phyloP scores from a whole-genome alignment of 35 echinoderm and acorn worm species.

The Heliocidaris erythrogramma region DNA sequence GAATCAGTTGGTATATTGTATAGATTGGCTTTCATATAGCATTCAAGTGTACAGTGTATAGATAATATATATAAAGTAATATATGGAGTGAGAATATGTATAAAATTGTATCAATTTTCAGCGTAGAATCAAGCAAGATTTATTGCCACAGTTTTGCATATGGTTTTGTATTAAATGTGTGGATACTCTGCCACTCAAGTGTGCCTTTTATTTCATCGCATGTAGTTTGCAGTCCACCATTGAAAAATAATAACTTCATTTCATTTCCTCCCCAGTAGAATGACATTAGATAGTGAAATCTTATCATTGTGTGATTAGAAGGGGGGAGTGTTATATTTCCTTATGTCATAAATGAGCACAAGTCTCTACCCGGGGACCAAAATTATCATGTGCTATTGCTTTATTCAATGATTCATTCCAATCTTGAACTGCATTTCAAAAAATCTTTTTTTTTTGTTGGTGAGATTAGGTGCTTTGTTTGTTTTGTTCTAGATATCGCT shows the following conservation, averaged over 20 bases:
- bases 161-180: not conserved
- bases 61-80: not conserved
- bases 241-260: not conserved
- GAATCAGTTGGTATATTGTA: not conserved
- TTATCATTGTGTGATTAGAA: not conserved
- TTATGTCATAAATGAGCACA: no score
- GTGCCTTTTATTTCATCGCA: not conserved
- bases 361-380: not conserved
- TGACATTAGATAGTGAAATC: not conserved
- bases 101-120: not conserved
- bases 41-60: not conserved
- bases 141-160: not conserved
- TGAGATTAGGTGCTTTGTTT: not conserved
- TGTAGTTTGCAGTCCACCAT: not conserved
- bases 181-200: not conserved
- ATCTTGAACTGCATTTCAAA: not conserved
- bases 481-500: not conserved
- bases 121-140: not conserved
- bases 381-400: not conserved
- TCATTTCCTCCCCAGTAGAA: not conserved
- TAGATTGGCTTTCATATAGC: not conserved
- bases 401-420: not conserved
- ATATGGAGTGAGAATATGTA: slow-evolving; percentile 13
- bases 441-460: not conserved
- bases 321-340: no score